Base-by-base conservation (phyloP, 2,113 vertebrate genomes). In the Thamnaconus septentrionalis region DNA sequence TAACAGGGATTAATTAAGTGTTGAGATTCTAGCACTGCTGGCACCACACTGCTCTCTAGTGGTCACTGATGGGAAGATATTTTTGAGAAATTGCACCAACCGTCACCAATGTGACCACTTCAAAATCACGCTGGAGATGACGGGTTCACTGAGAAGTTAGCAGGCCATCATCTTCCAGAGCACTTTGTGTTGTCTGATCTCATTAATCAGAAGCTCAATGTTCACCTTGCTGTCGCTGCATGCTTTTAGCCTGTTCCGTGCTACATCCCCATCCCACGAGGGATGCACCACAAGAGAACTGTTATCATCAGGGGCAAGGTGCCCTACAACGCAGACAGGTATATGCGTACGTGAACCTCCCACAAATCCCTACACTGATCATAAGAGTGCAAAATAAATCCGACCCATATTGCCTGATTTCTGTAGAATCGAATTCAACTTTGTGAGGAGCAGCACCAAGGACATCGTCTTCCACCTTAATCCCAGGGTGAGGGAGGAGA, bases 391-490 rank as follows among this genome's bases (percentile, higher is more conserved):
- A 31, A 6, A 18, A 53, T 6, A 53, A 10, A 6, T 31, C 18
- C n/a, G 5, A 53, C 51, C 18, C 51, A 5, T 12, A 2, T 7
- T 53, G 51, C 31, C 12, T 53, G 1, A 4, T 63, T 4, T 73
- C 64, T 76, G 59, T 78, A 96, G 94, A 9, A 68, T 96, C 51
- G 0, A 0, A 0, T 75, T 96, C 66, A 93, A 94, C 3, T 92
- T 96, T 42, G 61, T 85, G 73, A 85, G 73, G 46, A 75, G 80
- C 11, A 48, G 67, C 9, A 76, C 89, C 0, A 65, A 75, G 1
- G 91, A 95, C 0, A 0, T 92, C 0, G 90, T 82, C 3, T 87
- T 96, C 68, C 94, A 95, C 75, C 61, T 96, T n/a, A 93, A 93
- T 72, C 87, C 91, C 0, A 74, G 92, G 6, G 0, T 93, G 0